phyloP scores from a whole-genome alignment of 1,140 invertebrate species.

The Micrasema longulum region DNA sequence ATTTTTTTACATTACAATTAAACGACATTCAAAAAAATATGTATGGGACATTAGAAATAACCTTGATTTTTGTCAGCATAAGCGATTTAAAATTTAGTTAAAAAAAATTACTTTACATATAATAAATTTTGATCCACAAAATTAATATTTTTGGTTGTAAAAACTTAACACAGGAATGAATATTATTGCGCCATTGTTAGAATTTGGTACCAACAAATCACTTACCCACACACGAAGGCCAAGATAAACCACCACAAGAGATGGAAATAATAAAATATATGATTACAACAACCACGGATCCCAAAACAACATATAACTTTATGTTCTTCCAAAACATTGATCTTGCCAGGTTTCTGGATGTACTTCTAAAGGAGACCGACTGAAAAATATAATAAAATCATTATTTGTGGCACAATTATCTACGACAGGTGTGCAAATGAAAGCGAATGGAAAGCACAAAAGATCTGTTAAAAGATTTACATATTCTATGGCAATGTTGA shows the following conservation, averaged over 20 bases:
- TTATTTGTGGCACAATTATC: too few relatives aligned
- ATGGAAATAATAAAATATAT: constrained; percentile 90
- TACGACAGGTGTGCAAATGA: too few relatives aligned
- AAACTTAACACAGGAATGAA: constrained; percentile 1
- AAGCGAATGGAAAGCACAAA: too few relatives aligned
- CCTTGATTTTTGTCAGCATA: too few relatives aligned
- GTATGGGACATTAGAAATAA: too few relatives aligned
- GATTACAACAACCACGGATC: constrained; percentile 76
- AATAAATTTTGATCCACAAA: neutral
- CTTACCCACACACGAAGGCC: constrained; percentile 75
- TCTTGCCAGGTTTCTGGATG: constrained; percentile 85
- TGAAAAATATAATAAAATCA: constrained; percentile 67
- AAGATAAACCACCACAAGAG: constrained; percentile 86
- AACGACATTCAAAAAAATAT: too few relatives aligned
- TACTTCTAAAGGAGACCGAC: constrained; percentile 89
- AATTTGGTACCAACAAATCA: neutral
- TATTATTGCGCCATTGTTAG: constrained; percentile 13
- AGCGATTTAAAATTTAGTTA: too few relatives aligned
- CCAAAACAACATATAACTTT: constrained; percentile 88
- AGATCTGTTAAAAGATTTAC: too few relatives aligned
- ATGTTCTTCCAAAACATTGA: constrained; percentile 95
- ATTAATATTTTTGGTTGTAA: constrained; percentile 17
- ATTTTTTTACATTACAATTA: too few relatives aligned
- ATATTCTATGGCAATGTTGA: too few relatives aligned
- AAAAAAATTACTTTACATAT: too few relatives aligned